Percentiles rank a stretch among this genome's conserved stretches.
These are phyloP conservation scores for Drosophila subobscura DNA, from an alignment of 1,140 invertebrate genomes.

Conservation along the genomic window DNA sequence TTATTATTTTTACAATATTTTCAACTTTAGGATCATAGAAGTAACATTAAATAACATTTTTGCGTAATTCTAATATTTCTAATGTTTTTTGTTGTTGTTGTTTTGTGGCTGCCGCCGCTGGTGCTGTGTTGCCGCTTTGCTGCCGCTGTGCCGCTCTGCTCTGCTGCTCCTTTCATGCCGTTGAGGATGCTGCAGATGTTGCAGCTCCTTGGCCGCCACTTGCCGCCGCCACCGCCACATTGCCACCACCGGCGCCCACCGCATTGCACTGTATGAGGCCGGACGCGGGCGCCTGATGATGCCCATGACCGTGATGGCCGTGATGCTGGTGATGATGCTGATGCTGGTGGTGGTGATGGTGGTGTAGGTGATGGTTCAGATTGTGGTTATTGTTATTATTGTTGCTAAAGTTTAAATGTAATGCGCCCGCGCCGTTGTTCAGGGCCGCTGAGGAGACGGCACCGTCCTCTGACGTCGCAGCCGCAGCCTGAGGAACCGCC, in stretches of 20 bases:
- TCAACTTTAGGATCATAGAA: conserved; percentile 82
- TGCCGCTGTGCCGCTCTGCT: too few species aligned
- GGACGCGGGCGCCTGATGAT: conserved; percentile 32
- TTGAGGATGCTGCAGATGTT: conserved; percentile 46
- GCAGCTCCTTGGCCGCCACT: conserved; percentile 21
- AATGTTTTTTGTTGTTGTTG: conserved; percentile 71
- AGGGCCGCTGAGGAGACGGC: conserved; percentile 27
- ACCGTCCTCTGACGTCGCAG: conserved; percentile 1
- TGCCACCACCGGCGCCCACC: conserved; percentile 38
- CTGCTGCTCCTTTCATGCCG: conserved; percentile 58
- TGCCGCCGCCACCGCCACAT: conserved; percentile 6
- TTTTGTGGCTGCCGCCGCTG: conserved; percentile 33
- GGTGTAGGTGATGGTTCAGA: conserved; percentile 63
- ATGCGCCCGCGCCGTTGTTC: conserved; percentile 70
- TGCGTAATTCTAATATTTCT: conserved; percentile 81
- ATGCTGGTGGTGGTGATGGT: conserved; percentile 63
- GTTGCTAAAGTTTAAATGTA: conserved; percentile 82
- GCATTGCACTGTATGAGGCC: conserved; percentile 81
- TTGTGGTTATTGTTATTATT: conserved; percentile 81
- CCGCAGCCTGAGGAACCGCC: conserved; percentile 62
- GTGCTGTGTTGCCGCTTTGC: conserved; percentile 19
- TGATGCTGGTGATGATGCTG: conserved; percentile 44
- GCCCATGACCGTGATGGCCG: conserved; percentile 40
- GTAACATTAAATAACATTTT: conserved; percentile 83
- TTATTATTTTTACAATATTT: conserved; percentile 82